phyloP scores from a whole-genome alignment of 2,888 invertebrate species.

The Spodoptera littoralis region DNA sequence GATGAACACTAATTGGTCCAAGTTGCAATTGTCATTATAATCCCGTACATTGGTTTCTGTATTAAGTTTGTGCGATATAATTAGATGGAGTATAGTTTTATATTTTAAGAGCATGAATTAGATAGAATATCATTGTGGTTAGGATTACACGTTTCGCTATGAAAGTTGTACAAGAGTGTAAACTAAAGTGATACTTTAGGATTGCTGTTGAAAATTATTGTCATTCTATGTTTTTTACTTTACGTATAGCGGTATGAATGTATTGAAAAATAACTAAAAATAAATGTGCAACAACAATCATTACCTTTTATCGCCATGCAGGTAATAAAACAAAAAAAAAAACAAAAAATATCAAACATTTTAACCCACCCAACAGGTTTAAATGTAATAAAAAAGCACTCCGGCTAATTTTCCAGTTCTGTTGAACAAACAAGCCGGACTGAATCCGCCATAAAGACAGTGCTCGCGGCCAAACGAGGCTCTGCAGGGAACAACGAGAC shows the following conservation, averaged over 20 bases:
- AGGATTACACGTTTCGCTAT: no score
- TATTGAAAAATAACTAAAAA: no score
- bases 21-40: conserved; percentile 27
- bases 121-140: no score
- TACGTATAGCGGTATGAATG: no score
- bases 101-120: no score
- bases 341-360: conserved; percentile 68
- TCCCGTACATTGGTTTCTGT: conserved; percentile 11
- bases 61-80: conserved; percentile 1
- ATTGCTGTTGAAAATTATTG: no score
- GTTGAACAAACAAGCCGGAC: conserved; percentile 60
- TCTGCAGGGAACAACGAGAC: conserved; percentile 56
- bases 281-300: background rate
- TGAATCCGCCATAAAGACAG: conserved; percentile 65
- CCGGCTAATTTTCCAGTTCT: conserved; percentile 75
- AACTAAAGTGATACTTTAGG: no score
- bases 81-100: no score
- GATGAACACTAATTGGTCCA: conserved; percentile 34
- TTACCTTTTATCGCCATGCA: conserved; percentile 6
- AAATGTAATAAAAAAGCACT: conserved; percentile 83
- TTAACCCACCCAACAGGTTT: conserved; percentile 64
- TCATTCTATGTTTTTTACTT: no score
- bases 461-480: conserved; percentile 54
- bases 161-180: no score
- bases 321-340: conserved; percentile 37